A percentile compares a stretch with the other conserved stretches of the same genome.
These are phyloP conservation scores for Leptopilina boulardi DNA, from an alignment of 1,140 invertebrate species.

Conservation along the genomic window DNA sequence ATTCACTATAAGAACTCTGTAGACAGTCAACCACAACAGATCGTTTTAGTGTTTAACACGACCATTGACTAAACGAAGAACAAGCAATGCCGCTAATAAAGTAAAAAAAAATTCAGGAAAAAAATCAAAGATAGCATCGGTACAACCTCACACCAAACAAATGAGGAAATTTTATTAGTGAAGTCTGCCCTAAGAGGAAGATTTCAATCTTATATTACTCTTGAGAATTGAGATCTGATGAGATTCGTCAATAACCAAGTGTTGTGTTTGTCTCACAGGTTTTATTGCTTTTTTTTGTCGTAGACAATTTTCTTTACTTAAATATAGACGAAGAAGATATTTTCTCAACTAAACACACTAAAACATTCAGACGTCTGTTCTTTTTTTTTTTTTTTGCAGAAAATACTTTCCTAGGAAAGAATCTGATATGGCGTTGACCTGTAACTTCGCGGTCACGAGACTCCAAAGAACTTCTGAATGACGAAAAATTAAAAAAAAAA, in stretches of 20 bases:
- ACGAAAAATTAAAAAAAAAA: background rate
- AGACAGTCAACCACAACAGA: conserved; percentile 19
- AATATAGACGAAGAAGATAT: background rate
- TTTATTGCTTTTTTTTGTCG: background rate
- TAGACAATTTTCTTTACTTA: background rate
- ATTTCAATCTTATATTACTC: conserved; percentile 15
- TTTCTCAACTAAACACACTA: background rate
- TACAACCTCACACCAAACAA: background rate
- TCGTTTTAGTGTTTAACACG: conserved; percentile 15
- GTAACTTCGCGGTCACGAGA: background rate
- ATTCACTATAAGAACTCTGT: background rate
- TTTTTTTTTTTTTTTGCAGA: background rate
- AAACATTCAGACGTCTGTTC: background rate
- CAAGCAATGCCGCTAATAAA: conserved; percentile 23
- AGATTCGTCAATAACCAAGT: conserved; percentile 21
- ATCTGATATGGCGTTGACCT: background rate
- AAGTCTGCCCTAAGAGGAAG: conserved; percentile 1
- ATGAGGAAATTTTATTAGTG: conserved; percentile 7
- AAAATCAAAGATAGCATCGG: background rate
- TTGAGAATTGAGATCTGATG: background rate
- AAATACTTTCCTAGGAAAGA: background rate
- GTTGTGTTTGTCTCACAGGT: background rate
- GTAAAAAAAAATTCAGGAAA: conserved; percentile 32
- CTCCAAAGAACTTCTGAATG: background rate
- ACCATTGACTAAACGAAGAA: background rate